Percentiles rank a stretch among this genome's conserved stretches.
Evolutionary conservation across 1,140 invertebrate species (phyloP).

Genomic region (Charaxes varanes): DNA sequence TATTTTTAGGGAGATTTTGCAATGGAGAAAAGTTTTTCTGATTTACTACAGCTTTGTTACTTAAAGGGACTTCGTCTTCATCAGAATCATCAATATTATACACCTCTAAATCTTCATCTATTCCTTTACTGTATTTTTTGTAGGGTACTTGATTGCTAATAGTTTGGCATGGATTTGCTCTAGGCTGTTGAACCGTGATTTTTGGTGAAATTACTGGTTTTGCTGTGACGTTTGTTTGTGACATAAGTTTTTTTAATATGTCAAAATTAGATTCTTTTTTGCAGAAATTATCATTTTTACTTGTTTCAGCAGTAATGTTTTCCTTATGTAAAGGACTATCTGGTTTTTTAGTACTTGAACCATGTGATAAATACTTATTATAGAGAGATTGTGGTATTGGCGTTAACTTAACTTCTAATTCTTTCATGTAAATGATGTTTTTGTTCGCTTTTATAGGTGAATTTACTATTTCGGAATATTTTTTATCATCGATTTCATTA

Average conservation of each 20-base stretch:
- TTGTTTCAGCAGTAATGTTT: constrained; percentile 10
- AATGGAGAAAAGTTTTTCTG: constrained; percentile 12
- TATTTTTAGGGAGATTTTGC: constrained; percentile 36
- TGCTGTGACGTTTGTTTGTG: constrained; percentile 45
- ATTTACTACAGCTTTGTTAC: constrained; percentile 14
- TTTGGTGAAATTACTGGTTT: constrained; percentile 31
- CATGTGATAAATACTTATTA: background rate
- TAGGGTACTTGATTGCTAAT: background rate
- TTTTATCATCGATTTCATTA: background rate
- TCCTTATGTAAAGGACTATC: constrained; percentile 2
- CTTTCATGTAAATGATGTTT: background rate
- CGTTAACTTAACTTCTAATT: background rate
- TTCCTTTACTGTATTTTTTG: constrained; percentile 16
- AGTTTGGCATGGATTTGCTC: background rate
- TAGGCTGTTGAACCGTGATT: constrained; percentile 6
- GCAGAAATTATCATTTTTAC: constrained; percentile 7
- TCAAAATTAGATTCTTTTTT: constrained; percentile 26
- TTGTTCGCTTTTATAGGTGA: background rate
- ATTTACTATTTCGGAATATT: background rate
- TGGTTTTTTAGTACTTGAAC: background rate
- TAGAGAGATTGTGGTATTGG: background rate
- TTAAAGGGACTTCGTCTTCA: constrained; percentile 18
- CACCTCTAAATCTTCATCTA: constrained; percentile 47
- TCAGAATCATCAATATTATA: constrained; percentile 63
- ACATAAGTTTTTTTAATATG: constrained; percentile 44